A percentile compares a stretch with the other conserved stretches of the same genome.
Conservation (phyloP, 2,888 invertebrate genomes). For the Camponotus fellah region DNA sequence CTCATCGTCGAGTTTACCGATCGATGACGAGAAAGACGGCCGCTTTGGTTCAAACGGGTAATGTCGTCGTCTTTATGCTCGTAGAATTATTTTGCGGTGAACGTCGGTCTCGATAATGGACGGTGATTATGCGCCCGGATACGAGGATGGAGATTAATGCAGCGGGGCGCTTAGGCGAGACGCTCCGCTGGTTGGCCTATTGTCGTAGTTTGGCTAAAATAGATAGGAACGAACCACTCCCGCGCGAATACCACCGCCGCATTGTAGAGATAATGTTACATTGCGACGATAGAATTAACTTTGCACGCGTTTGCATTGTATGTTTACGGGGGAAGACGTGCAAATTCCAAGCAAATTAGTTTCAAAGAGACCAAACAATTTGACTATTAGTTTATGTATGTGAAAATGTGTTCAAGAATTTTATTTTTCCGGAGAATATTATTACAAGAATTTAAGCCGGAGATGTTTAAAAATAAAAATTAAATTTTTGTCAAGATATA, state of each 20-base stretch:
- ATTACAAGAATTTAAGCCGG: constrained; percentile 5
- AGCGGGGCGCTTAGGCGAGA: constrained; percentile 63
- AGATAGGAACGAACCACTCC: constrained; percentile 61
- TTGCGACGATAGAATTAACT: constrained; percentile 48
- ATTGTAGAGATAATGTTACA: constrained; percentile 46
- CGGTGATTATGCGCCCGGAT: constrained; percentile 64
- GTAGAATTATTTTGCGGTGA: constrained; percentile 48
- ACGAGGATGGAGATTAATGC: constrained; percentile 68
- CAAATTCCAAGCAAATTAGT: constrained; percentile 20
- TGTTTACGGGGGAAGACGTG: constrained; percentile 33
- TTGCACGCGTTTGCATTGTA: constrained; percentile 35
- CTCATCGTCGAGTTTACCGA: constrained; percentile 38
- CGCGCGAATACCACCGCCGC: constrained; percentile 44
- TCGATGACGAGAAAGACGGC: constrained; percentile 42
- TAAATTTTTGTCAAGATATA: constrained; percentile 8
- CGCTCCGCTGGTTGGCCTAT: constrained; percentile 60
- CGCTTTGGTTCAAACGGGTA: not conserved
- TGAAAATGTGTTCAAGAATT: constrained; percentile 8
- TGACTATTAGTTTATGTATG: constrained; percentile 14
- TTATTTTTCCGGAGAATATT: constrained; percentile 6
- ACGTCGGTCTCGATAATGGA: constrained; percentile 56
- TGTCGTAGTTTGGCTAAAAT: constrained; percentile 66
- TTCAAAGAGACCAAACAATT: constrained; percentile 22
- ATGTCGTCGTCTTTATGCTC: constrained; percentile 34
- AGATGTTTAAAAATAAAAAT: constrained; percentile 2